Conservation (phyloP, 2,113 vertebrate species). For the Lepisosteus osseus region DNA sequence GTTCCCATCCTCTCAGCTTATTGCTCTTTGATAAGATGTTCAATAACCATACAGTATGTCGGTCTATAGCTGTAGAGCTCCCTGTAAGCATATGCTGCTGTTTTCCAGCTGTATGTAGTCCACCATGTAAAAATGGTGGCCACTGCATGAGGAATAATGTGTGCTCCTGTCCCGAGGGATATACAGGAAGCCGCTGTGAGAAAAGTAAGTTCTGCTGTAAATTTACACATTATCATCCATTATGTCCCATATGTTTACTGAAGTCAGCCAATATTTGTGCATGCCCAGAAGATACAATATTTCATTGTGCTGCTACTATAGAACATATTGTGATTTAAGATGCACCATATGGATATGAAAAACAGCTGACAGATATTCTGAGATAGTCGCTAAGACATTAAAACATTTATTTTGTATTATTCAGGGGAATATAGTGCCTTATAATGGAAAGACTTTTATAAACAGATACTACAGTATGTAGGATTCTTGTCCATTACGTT, state of each 20-base stretch:
- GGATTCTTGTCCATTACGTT: too few relatives aligned
- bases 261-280: too few relatives aligned
- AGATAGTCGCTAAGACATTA: neutral
- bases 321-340: slow-evolving; percentile 21
- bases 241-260: too few relatives aligned
- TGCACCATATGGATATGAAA: slow-evolving; percentile 19
- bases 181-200: slow-evolving; percentile 65
- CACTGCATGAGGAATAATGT: slow-evolving; percentile 60
- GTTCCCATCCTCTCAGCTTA: too few relatives aligned
- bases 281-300: neutral
- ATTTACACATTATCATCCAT: too few relatives aligned
- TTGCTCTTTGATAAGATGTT: neutral
- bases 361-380: neutral
- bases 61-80: neutral
- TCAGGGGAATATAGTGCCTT: neutral
- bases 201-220: slow-evolving; percentile 57
- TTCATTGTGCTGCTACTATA: neutral
- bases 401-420: too few relatives aligned
- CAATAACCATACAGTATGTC: neutral
- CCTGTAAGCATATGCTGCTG: neutral
- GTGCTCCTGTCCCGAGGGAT: slow-evolving; percentile 68
- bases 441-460: too few relatives aligned
- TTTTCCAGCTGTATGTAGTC: slow-evolving; percentile 67
- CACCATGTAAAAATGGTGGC: slow-evolving; percentile 74
- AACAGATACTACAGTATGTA: too few relatives aligned